Base-by-base conservation (phyloP, 1,140 invertebrate genomes). In the Aleiodes sp. region DNA sequence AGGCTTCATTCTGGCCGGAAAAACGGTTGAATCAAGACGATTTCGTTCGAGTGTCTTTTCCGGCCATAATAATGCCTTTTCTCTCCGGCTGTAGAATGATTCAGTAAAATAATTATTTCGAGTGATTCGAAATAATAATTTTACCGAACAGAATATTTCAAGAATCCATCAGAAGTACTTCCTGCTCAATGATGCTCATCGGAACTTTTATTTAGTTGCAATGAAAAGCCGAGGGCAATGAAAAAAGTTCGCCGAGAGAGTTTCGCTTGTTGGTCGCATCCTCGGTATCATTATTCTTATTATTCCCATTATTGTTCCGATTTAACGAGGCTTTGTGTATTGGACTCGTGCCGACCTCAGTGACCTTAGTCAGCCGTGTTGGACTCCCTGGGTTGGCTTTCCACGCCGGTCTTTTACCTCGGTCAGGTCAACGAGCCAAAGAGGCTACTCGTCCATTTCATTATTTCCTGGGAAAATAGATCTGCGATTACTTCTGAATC, bases 281-380 rank as follows among this genome's bases (percentile, higher is more conserved):
- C 16, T 29, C 12, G 12, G 46, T 63, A 67, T 73, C 57, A 65
- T 65, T 46, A 46, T 73, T 68, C 56, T 70, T 70, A 68, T 70
- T 70, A 68, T 73, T 70, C 43, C 72, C 63, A 75, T 73, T 72
- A 72, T 72, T 59, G 57, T 70, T 29, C 56, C 19, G 70, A 70
- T 65, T 75, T 77, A 77, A 77, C 68, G 76, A 74, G 72, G 68
- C 74, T 75, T 67, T 70, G 74, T 52, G 16, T 70, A 76, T 75
- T 75, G 72, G 37, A 70, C 65, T 71, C 43, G 71, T 71, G 64
- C 61, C 68, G 73, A 70, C 70, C 72, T 56, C 19, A 64, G 21
- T 65, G 74, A 72, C 71, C 61, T 33, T n/a, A 57, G 67, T n/a
- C 46, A 60, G 35, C 41, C 52, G 63, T 70, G 31, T 60, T 61